Conservation (phyloP, 2,888 invertebrate genomes). For the Trimorus sp. region DNA sequence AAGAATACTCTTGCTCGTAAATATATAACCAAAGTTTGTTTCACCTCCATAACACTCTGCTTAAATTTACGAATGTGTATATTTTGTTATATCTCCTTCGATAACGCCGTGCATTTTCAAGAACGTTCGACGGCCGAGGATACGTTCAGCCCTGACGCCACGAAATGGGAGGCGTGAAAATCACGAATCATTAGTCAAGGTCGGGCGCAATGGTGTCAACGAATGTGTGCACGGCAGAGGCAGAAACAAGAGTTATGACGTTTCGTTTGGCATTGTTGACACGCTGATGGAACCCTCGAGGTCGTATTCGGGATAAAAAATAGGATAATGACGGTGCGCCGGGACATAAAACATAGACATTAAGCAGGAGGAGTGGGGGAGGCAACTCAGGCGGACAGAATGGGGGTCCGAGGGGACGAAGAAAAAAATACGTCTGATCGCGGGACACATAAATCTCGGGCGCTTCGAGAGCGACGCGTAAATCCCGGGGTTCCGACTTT, state of each 20-base stretch:
- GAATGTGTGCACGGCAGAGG: not conserved
- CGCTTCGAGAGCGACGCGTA: slow-evolving; percentile 25
- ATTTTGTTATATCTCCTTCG: too few relatives aligned
- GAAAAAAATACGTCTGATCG: slow-evolving; percentile 31
- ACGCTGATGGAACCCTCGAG: slow-evolving; percentile 25
- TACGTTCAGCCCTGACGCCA: too few relatives aligned
- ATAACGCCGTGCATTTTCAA: too few relatives aligned
- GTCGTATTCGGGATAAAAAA: slow-evolving; percentile 21
- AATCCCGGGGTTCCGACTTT: slow-evolving; percentile 41
- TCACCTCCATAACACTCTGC: too few relatives aligned
- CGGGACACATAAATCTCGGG: slow-evolving; percentile 40
- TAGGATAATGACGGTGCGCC: slow-evolving; percentile 47
- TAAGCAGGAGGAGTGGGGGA: not conserved
- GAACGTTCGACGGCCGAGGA: too few relatives aligned
- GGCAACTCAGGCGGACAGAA: too few relatives aligned
- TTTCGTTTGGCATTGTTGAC: slow-evolving; percentile 20
- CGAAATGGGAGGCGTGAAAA: not conserved
- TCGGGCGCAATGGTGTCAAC: not conserved
- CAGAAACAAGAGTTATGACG: slow-evolving; percentile 9
- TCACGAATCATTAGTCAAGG: not conserved
- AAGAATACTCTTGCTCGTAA: too few relatives aligned
- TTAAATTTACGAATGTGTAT: too few relatives aligned
- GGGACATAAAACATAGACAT: slow-evolving; percentile 31
- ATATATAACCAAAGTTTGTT: too few relatives aligned
- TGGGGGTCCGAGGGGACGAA: not conserved